phyloP scores from a whole-genome alignment of 2,888 invertebrate genomes.

The Ecdyonurus torrentis region DNA sequence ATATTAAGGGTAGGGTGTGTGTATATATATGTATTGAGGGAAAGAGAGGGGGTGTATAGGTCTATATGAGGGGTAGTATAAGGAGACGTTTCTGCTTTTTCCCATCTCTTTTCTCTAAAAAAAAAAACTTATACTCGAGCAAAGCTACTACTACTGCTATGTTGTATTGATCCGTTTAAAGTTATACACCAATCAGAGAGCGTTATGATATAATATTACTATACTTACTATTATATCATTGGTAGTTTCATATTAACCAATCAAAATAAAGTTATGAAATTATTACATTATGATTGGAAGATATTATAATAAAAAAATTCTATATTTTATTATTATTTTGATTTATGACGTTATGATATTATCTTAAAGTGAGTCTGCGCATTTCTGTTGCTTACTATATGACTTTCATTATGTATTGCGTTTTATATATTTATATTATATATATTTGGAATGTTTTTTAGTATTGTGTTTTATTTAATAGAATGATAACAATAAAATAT shows the following conservation, averaged over 20 bases:
- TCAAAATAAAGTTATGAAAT: neutral
- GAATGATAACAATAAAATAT: too few species aligned
- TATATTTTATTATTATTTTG: neutral
- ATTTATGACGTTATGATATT: neutral
- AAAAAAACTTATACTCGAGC: too few species aligned
- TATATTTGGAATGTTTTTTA: too few species aligned
- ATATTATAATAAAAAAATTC: neutral
- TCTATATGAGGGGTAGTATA: neutral
- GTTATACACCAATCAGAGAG: neutral
- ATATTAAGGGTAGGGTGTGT: too few species aligned
- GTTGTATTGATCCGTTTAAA: neutral
- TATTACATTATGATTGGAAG: slow-evolving; percentile 3
- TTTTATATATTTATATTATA: too few species aligned
- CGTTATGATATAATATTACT: slow-evolving; percentile 2
- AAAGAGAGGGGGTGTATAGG: neutral
- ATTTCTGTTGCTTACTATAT: neutral
- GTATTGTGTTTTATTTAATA: too few species aligned
- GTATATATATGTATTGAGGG: neutral
- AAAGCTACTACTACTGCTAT: too few species aligned
- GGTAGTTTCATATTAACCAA: neutral
- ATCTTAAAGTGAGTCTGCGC: neutral
- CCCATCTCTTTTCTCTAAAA: too few species aligned
- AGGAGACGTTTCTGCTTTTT: neutral
- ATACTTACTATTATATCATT: neutral
- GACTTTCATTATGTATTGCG: neutral